phyloP scores from a whole-genome alignment of 2,113 vertebrate genomes.

The Rhinopithecus roxellana region DNA sequence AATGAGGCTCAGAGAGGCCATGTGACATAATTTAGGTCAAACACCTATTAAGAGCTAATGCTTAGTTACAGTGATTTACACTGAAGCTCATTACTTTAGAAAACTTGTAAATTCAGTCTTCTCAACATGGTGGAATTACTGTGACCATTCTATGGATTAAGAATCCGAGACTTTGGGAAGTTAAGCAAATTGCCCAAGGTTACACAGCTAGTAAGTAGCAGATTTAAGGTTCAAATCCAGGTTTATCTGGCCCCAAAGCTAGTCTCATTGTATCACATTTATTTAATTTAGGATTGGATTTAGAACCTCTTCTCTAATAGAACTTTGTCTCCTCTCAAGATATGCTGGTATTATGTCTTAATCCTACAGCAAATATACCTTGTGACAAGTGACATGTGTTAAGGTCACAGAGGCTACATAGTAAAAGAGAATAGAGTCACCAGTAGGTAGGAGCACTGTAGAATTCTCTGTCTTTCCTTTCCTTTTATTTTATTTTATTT shows the following conservation, averaged over 20 bases:
- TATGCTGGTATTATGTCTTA: slow-evolving; percentile 24
- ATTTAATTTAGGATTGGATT: slow-evolving; percentile 42
- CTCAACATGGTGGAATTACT: neutral
- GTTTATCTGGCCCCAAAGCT: slow-evolving; percentile 3
- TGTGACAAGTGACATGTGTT: neutral
- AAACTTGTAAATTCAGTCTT: slow-evolving; percentile 12
- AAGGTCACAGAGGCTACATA: slow-evolving; percentile 19
- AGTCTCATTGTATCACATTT: neutral
- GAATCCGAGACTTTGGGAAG: neutral
- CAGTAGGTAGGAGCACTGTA: neutral
- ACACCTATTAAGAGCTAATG: neutral
- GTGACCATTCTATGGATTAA: neutral
- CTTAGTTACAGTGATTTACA: neutral
- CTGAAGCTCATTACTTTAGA: neutral
- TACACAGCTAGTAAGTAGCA: neutral
- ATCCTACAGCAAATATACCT: neutral
- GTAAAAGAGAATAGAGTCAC: slow-evolving; percentile 2
- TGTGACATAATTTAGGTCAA: neutral
- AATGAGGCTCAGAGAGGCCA: neutral
- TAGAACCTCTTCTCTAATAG: neutral
- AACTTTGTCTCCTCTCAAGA: neutral
- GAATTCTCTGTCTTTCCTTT: neutral
- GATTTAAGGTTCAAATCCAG: neutral
- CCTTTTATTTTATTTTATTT: no score
- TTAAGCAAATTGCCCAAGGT: slow-evolving; percentile 7